Evolutionary conservation across 2,888 invertebrate genomes (phyloP), one percentile per base, ranked within the genome.

Genomic region (Dasysyrphus albostriatus): DNA sequence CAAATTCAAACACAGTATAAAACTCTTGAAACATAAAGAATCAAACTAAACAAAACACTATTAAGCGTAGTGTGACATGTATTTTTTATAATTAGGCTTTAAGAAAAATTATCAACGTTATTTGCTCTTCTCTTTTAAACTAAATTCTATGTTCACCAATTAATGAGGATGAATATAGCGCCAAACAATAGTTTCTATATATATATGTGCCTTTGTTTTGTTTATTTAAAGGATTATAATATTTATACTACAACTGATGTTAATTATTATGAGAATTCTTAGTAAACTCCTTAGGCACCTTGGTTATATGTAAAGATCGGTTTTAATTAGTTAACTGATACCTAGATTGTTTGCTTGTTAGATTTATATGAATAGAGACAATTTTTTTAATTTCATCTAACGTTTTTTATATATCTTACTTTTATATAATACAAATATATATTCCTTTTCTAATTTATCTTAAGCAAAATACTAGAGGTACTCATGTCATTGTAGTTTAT

Each of bases 161-260:
- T 42, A 32, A 34, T 37, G 58, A 14, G 16, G 70, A 72, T 73
- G 79, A 72, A 75, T 78, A 16, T 65, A 78, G 72, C 78, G 69
- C 69, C 69, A 83, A 87, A 78, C 83, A 82, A 87, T 83, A 85
- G 88, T 88, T 88, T 88, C 88, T 88, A 88, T 77, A 76, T 59
- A 76, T 59, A 61, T 56, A 83, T 83, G 88, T 88, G 88, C 88
- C 88, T 88, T 88, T 88, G 81, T 79, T 79, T 85, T 88, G 59
- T 72, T 88, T 88, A 59, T 67, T 42, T 74, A 79, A 81, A 87
- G 83, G 75, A 75, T 69, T 78, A 81, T 73, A 42, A 88, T 61
- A 75, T 47, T 47, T 65, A 34, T 88, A 59, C 82, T 78, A 61
- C 24, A 77, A 56, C 51, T 34, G 14, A 73, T 74, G 70, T 78